These are phyloP conservation scores for Salpingus planirostris DNA, from an alignment of 2,888 invertebrate species.

Conservation along the genomic window DNA sequence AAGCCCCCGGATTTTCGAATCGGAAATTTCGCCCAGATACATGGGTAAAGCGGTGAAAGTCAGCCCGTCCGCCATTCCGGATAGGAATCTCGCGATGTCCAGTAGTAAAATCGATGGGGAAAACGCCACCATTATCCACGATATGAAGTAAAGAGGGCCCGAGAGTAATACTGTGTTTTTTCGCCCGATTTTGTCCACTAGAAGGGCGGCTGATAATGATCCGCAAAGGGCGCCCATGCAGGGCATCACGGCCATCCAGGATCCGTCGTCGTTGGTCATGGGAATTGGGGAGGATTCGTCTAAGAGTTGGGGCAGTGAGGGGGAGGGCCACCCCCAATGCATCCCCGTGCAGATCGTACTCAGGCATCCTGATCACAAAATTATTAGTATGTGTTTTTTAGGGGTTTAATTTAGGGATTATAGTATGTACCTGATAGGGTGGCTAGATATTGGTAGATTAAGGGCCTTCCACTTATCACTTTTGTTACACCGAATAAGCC, in stretches of 20 bases:
- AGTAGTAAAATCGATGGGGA: conserved; percentile 43
- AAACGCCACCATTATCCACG: conserved; percentile 55
- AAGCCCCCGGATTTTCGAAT: conserved; percentile 48
- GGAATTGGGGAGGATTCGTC: conserved; percentile 15
- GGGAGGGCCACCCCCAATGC: conserved; percentile 53
- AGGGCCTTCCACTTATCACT: too few relatives aligned
- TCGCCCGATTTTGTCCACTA: conserved; percentile 54
- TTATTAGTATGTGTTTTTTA: too few relatives aligned
- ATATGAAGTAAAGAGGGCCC: conserved; percentile 51
- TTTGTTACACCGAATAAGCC: too few relatives aligned
- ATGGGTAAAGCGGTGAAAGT: conserved; percentile 44
- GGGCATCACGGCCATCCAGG: conserved; percentile 55
- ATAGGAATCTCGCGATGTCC: conserved; percentile 43
- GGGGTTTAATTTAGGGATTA: too few relatives aligned
- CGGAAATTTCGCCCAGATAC: conserved; percentile 53
- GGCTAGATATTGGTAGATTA: too few relatives aligned
- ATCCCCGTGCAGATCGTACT: too few relatives aligned
- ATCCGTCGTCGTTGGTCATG: conserved; percentile 45
- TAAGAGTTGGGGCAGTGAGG: conserved; percentile 46
- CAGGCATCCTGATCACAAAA: too few relatives aligned
- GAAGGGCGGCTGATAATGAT: conserved; percentile 51
- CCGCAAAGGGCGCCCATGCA: conserved; percentile 55
- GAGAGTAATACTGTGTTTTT: conserved; percentile 49
- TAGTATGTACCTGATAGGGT: too few relatives aligned
- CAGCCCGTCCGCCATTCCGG: conserved; percentile 49